Conservation (phyloP, 2,888 invertebrate genomes). For the Piscicola geometra region DNA sequence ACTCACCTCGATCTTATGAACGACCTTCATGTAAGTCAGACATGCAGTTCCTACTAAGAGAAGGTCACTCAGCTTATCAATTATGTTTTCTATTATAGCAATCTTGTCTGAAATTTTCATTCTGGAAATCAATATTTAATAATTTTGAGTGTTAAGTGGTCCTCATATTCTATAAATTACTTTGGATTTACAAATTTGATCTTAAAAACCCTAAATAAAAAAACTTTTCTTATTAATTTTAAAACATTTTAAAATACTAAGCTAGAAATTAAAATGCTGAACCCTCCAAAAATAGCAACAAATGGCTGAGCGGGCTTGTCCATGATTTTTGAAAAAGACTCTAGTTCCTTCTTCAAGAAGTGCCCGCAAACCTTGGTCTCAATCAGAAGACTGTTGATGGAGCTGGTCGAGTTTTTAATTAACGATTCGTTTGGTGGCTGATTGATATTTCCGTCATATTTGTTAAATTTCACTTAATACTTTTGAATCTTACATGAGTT, state of each 20-base stretch:
- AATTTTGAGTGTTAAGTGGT: no score
- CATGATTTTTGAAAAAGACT: slow-evolving; percentile 93
- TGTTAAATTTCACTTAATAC: no score
- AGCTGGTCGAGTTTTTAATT: no score
- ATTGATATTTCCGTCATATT: no score
- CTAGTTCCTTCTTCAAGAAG: slow-evolving; percentile 88
- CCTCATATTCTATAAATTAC: no score
- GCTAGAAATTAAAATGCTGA: slow-evolving; percentile 39
- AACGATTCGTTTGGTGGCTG: no score
- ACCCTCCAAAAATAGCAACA: slow-evolving; percentile 89
- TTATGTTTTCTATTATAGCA: slow-evolving; percentile 87
- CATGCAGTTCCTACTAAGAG: slow-evolving; percentile 99
- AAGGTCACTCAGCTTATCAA: slow-evolving; percentile 98
- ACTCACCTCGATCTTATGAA: slow-evolving; percentile 77
- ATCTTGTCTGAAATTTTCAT: slow-evolving; percentile 87
- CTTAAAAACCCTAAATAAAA: no score
- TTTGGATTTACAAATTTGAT: no score
- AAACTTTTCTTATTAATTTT: neutral
- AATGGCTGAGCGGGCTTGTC: slow-evolving; percentile 93
- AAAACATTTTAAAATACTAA: neutral
- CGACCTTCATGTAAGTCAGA: slow-evolving; percentile 91
- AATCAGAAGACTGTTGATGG: neutral
- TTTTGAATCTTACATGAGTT: no score
- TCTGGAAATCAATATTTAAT: no score
- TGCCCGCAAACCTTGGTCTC: slow-evolving; percentile 79